Base-by-base conservation (phyloP, 1,140 invertebrate genomes). In the Zaprionus davidi region DNA sequence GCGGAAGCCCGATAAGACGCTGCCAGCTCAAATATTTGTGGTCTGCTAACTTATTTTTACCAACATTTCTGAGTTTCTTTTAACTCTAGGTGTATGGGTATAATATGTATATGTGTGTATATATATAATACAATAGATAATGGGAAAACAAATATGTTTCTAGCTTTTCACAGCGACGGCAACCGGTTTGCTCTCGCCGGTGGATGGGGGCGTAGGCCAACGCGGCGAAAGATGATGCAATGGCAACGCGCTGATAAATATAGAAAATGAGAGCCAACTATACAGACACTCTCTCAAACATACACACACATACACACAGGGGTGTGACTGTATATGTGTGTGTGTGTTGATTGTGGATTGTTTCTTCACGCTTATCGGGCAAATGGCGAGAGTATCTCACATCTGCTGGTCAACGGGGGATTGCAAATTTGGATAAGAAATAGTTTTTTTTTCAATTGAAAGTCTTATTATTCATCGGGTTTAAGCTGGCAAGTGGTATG, bases 151-250 rank as follows among this genome's bases (percentile, higher is more conserved):
- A 66, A 53, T 59, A 53, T 71, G 67, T 31, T 49, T 58, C 15
- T 31, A 28, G 22, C n/a, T 56, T 36, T 56, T 34, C 62, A 57
- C 26, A 68, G 41, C 41, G n/a, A n/a, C 38, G 3, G 51, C 20
- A 38, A 72, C 74, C 74, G 74, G 74, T 76, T 76, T 72, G 22
- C 9, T 31, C 20, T 28, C 5, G 20, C 26, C 12, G 49, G 56
- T 56, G 38, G 55, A 53, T 58, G 69, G 62, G 56, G 69, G 74
- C 62, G 69, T 76, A 62, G 56, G 46, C 62, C 74, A 76, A 66
- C 73, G 74, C 69, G 46, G 62, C 69, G 64, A 79, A 79, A 22
- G 60, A 74, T 80, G 78, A 79, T 73, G 70, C 70, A 80, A 80
- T 69, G 58, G 51, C 74, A 76, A 80, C 59, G 36, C 17, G 58